phyloP scores from a whole-genome alignment of 1,140 invertebrate species.

The Theocolax elegans region DNA sequence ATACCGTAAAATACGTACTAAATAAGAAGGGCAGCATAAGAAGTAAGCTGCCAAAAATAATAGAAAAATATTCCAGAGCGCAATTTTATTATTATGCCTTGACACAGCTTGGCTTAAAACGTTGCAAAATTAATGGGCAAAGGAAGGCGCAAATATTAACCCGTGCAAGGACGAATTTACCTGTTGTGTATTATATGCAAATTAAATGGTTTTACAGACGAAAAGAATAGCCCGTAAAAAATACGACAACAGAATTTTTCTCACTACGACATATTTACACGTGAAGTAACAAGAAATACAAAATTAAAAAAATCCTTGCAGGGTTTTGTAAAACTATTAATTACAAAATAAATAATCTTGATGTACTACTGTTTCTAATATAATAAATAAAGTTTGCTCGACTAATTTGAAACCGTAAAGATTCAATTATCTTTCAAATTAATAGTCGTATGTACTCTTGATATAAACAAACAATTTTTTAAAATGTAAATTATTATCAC shows the following conservation, averaged over 20 bases:
- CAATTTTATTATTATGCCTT: conserved; percentile 21
- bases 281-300: neutral
- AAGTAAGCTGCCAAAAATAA: conserved; percentile 1
- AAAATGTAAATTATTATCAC: no score
- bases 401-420: no score
- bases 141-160: neutral
- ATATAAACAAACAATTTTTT: no score
- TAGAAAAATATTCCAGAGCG: neutral
- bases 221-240: conserved; percentile 23
- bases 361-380: no score
- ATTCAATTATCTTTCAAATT: no score
- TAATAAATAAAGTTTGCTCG: no score
- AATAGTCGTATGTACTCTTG: no score
- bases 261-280: neutral
- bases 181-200: conserved; percentile 31
- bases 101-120: neutral
- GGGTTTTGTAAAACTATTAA: no score
- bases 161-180: conserved; percentile 13
- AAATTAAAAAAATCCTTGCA: no score
- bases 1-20: conserved; percentile 6
- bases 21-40: conserved; percentile 8
- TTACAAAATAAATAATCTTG: no score
- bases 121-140: neutral
- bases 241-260: conserved; percentile 13
- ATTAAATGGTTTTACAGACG: conserved; percentile 22